phyloP scores from a whole-genome alignment of 2,113 vertebrate species.

The Carassius carassius region DNA sequence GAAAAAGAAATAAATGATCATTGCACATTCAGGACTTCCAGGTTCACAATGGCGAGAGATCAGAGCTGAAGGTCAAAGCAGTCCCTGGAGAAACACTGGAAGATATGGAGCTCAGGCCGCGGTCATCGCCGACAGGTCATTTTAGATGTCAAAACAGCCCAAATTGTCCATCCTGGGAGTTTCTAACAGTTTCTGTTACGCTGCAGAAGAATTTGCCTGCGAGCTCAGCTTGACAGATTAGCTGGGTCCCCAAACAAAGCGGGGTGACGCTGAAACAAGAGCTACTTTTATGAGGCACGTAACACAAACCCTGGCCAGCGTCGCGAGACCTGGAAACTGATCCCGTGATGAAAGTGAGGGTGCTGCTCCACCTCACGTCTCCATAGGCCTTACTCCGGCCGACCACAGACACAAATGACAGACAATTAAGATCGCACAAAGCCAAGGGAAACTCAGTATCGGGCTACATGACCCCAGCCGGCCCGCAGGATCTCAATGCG shows the following conservation, averaged over 20 bases:
- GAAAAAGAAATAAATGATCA: too few species aligned
- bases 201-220: constrained; percentile 80
- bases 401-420: constrained; percentile 82
- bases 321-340: constrained; percentile 76
- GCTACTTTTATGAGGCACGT: constrained; percentile 76
- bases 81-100: neutral
- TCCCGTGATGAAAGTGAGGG: constrained; percentile 54
- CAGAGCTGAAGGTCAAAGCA: constrained; percentile 59
- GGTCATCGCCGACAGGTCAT: neutral
- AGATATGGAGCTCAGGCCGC: neutral
- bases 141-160: neutral
- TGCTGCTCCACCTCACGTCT: constrained; percentile 72
- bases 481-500: neutral
- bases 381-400: constrained; percentile 80
- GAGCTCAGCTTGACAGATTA: constrained; percentile 83
- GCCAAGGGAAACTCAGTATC: constrained; percentile 79
- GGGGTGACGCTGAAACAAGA: constrained; percentile 79
- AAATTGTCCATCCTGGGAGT: constrained; percentile 55
- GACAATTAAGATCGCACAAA: constrained; percentile 87
- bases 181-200: constrained; percentile 73
- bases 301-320: constrained; percentile 81
- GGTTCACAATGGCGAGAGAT: too few species aligned
- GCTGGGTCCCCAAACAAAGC: constrained; percentile 72
- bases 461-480: constrained; percentile 46
- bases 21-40: too few species aligned